Percentiles rank a stretch among this genome's conserved stretches.
Conservation (phyloP, 2,113 vertebrate genomes). For the Alces alces region DNA sequence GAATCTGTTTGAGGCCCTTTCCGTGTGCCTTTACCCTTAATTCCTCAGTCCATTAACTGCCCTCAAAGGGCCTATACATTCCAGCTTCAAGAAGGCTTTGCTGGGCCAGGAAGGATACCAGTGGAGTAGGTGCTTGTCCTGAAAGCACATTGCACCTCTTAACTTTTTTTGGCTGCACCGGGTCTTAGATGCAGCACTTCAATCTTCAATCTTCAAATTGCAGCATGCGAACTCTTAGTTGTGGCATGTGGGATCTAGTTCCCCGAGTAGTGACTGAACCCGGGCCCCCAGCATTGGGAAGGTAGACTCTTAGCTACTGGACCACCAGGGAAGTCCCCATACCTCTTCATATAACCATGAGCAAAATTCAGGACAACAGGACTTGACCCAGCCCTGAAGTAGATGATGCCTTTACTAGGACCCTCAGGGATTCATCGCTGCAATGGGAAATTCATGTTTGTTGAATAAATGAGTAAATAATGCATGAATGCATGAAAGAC, state of each 20-base stretch:
- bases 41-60: not conserved
- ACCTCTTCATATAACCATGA: not conserved
- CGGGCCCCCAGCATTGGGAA: not conserved
- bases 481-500: not conserved
- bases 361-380: not conserved
- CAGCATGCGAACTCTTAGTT: not conserved
- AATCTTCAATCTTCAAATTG: not conserved
- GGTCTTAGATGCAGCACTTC: accelerated
- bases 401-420: not conserved
- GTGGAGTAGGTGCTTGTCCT: accelerated
- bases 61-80: not conserved
- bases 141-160: not conserved
- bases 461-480: not conserved
- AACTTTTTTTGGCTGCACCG: not conserved
- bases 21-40: not conserved
- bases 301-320: not conserved
- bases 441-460: not conserved
- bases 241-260: not conserved
- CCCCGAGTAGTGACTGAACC: not conserved
- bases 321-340: not conserved
- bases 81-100: not conserved
- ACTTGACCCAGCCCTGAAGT: not conserved
- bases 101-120: not conserved
- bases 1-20: not conserved
- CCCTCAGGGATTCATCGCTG: not conserved